Conservation (phyloP, 2,113 vertebrate genomes). For the Mellivora capensis region DNA sequence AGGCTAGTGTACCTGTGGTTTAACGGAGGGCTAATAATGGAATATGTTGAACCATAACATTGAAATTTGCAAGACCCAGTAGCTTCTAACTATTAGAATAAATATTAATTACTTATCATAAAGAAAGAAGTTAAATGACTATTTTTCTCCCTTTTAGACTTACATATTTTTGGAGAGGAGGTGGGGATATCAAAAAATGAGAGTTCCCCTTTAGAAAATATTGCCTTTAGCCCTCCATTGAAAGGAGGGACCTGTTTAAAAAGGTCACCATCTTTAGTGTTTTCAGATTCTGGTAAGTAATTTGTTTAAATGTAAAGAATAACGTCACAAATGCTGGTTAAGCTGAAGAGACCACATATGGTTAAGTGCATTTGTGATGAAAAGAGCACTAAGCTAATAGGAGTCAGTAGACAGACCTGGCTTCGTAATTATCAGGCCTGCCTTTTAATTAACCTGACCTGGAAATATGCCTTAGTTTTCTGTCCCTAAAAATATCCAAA, state of each 20-base stretch:
- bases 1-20: not conserved
- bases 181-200: constrained; percentile 44
- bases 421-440: not conserved
- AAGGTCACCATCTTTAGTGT: constrained; percentile 66
- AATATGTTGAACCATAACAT: not conserved
- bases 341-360: not conserved
- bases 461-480: not conserved
- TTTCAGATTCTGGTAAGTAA: constrained; percentile 68
- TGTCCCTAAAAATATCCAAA: not conserved
- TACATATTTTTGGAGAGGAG: constrained; percentile 77
- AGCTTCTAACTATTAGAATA: not conserved
- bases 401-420: not conserved
- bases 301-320: not conserved
- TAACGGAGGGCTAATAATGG: not conserved
- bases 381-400: not conserved
- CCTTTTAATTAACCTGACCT: not conserved
- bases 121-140: not conserved
- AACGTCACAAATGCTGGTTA: not conserved
- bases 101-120: not conserved
- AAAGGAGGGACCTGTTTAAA: constrained; percentile 84
- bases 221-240: constrained; percentile 76
- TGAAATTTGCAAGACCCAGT: not conserved
- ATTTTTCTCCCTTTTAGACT: constrained; percentile 69
- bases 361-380: not conserved
- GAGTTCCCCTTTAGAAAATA: constrained; percentile 73